These are phyloP conservation scores for Callionymus lyra DNA, from an alignment of 2,113 vertebrate genomes.

Conservation along the genomic window DNA sequence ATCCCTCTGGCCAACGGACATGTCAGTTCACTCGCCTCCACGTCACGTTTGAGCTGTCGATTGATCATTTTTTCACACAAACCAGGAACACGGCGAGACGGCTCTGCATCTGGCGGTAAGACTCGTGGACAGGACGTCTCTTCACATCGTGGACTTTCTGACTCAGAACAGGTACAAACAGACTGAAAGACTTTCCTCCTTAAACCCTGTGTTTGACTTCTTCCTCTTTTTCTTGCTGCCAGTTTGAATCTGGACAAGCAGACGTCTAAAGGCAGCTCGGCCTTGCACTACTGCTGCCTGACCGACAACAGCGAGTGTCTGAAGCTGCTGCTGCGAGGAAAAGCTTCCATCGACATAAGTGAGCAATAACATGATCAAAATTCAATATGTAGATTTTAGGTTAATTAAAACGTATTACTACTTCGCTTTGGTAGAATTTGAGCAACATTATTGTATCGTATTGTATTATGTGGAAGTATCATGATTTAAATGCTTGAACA, in stretches of 20 bases:
- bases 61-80: too few relatives aligned
- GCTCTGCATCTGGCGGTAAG: constrained; percentile 92
- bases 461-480: too few relatives aligned
- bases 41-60: not conserved
- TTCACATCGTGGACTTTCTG: constrained; percentile 95
- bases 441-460: too few relatives aligned
- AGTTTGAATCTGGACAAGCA: constrained; percentile 95
- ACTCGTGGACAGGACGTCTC: constrained; percentile 90
- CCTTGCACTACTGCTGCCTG: constrained; percentile 96
- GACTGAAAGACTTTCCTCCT: not conserved
- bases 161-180: constrained; percentile 84
- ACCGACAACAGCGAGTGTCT: constrained; percentile 96
- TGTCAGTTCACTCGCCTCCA: constrained; percentile 62
- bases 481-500: too few relatives aligned
- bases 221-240: constrained; percentile 8
- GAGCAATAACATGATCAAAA: constrained; percentile 53
- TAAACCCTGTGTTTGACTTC: not conserved
- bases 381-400: constrained; percentile 6
- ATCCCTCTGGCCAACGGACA: constrained; percentile 94
- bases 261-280: constrained; percentile 90
- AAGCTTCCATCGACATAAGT: constrained; percentile 95
- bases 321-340: constrained; percentile 91
- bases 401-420: too few relatives aligned
- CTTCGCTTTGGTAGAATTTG: too few relatives aligned
- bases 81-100: constrained; percentile 89